Evolutionary conservation across 2,888 invertebrate genomes (phyloP), one percentile per base, ranked within the genome.

Genomic region (Harpagoxenus sublaevis): DNA sequence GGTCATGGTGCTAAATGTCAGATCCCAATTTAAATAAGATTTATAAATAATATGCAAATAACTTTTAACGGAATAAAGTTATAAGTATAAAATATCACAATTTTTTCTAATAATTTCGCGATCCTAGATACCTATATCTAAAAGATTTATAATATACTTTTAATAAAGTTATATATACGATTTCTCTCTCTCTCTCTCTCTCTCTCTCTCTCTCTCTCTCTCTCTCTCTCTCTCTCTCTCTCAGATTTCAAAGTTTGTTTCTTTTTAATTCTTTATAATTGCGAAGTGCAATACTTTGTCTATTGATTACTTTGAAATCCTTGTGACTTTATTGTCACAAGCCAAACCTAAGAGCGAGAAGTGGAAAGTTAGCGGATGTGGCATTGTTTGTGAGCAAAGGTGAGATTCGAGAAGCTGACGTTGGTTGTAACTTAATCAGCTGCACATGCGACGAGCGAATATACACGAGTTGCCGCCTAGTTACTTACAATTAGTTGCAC

Each of bases 371-470:
- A 70, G 70, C 75, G 57, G 48, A 53, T 35, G 70, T 35, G 60
- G n/a, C 45, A 86, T 71, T 74, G 68, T 55, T 74, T 12, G 62
- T 15, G 53, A 62, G 70, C 51, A 31, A 51, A 65, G 81, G 23
- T 74, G 70, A 83, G 31, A 77, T 75, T 75, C 63, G 51, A 65
- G 57, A 62, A 28, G 35, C 42, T 23, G 12, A 45, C 23, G 48
- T 66, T 65, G 31, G 62, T 35, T 15, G 51, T 68, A 78, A 57
- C 84, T 73, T 51, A 70, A 85, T 78, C 65, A 65, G 48, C 73
- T 73, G 60, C 66, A 62, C 31, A 78, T 65, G 71, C 83, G 63
- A 39, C 12, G 42, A 83, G 12, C 12, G 68, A 35, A 28, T 73
- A 60, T 74, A 66, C 28, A 15, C 23, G 55, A 55, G 63, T 51